Base-by-base conservation (phyloP, 2,113 vertebrate species). In the Pavo muticus region DNA sequence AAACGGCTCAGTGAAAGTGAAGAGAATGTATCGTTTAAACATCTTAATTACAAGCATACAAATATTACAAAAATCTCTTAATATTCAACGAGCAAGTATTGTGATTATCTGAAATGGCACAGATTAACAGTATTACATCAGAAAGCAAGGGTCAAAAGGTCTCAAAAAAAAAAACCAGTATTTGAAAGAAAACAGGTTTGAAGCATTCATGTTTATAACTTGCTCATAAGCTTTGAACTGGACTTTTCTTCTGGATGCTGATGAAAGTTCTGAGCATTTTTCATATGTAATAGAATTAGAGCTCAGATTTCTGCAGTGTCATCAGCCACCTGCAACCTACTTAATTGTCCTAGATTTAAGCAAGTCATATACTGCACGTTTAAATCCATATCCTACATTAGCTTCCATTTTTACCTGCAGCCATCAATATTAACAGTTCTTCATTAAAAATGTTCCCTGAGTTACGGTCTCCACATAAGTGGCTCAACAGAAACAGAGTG, bases 281-380 rank as follows among this genome's bases (percentile, higher is more conserved):
- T 75, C 64, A 75, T 48, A 30, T 10, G 30, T 32, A 71, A 48
- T 54, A 74, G 32, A 83, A 48, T 90, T 81, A 86, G 10, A 20
- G 37, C 47, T 60, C 24, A 75, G 84, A 71, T 61, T 90, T 91
- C 73, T 93, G 67, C 84, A 91, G n/a, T n/a, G 52, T 84, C 79
- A 88, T 68, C 88, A 91, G 9, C 30, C 60, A 60, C 78, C 78
- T 14, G 29, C 69, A 94, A 81, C 73, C 65, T 84, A 57, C 39
- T 92, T 81, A 93, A 95, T 25, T 92, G 37, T 54, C 79, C 54
- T 65, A 78, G n/a, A 84, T 87, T 76, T 94, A 77, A 90, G 77
- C 74, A 88, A 79, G 63, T 87, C n/a, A 64, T 68, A 68, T 39
- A 78, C 23, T 35, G 45, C 37, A 79, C 69, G 63, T 87, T 81